phyloP scores from a whole-genome alignment of 2,888 invertebrate species.

The Pasiphila rectangulata region DNA sequence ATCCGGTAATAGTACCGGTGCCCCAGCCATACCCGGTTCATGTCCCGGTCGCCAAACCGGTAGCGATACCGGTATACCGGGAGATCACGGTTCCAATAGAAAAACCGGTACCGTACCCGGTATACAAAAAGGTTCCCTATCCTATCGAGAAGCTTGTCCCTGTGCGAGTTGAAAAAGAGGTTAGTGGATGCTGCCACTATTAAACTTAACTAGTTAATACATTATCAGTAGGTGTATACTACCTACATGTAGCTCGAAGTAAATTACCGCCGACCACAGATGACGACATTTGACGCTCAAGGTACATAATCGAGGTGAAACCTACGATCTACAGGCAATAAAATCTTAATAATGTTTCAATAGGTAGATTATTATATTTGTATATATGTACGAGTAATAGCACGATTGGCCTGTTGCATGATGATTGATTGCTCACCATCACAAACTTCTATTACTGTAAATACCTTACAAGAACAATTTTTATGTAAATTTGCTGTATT shows the following conservation, averaged over 20 bases:
- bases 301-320: neutral
- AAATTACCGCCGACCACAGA: constrained; percentile 9
- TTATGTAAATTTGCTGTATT: too few relatives aligned
- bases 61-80: constrained; percentile 84
- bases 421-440: constrained; percentile 7
- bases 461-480: too few relatives aligned
- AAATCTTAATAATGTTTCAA: constrained; percentile 2
- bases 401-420: constrained; percentile 31
- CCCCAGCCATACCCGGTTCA: constrained; percentile 88
- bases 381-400: too few relatives aligned
- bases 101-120: constrained; percentile 84
- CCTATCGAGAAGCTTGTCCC: constrained; percentile 88
- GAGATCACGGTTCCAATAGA: constrained; percentile 82
- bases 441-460: constrained; percentile 9
- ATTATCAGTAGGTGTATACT: neutral
- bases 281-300: constrained; percentile 3
- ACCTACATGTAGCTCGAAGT: neutral
- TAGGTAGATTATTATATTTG: constrained; percentile 19
- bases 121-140: constrained; percentile 86
- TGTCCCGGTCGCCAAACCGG: constrained; percentile 86
- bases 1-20: constrained; percentile 87
- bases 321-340: neutral
- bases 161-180: constrained; percentile 87
- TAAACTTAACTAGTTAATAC: constrained; percentile 3
- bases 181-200: constrained; percentile 50